Percentiles rank a stretch among this genome's conserved stretches.
Evolutionary conservation across 2,797 vertebrate species (phyloP).

Genomic region (Betta splendens): DNA sequence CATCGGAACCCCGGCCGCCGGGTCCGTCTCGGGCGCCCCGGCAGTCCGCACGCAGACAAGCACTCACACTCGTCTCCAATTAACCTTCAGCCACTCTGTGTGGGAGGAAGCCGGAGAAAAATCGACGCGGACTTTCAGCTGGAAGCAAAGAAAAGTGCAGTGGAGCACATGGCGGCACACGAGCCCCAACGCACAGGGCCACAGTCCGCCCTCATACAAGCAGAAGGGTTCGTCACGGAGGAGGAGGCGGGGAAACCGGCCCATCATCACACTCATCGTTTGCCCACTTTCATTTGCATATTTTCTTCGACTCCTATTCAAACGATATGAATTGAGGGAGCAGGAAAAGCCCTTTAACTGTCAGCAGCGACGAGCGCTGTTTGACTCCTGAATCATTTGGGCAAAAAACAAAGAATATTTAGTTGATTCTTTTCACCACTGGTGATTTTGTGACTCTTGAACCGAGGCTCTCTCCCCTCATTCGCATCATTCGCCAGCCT

Average conservation of each 20-base stretch:
- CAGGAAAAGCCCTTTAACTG: slow-evolving; percentile 18
- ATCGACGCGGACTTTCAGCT: too few relatives aligned
- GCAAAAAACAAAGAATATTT: slow-evolving; percentile 49
- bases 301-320: slow-evolving; percentile 36
- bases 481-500: slow-evolving; percentile 10
- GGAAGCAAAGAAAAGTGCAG: too few relatives aligned
- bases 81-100: too few relatives aligned
- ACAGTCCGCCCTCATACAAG: too few relatives aligned
- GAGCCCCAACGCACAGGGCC: too few relatives aligned
- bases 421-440: slow-evolving; percentile 32
- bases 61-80: too few relatives aligned
- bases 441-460: slow-evolving; percentile 51
- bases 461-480: slow-evolving; percentile 20
- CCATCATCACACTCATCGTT: slow-evolving; percentile 5
- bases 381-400: slow-evolving; percentile 43
- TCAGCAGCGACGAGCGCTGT: slow-evolving; percentile 28
- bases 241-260: slow-evolving; percentile 1
- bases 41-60: too few relatives aligned
- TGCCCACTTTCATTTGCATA: slow-evolving; percentile 37
- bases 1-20: too few relatives aligned
- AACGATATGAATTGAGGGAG: slow-evolving; percentile 32
- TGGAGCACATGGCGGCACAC: too few relatives aligned
- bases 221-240: slow-evolving; percentile 6
- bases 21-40: too few relatives aligned
- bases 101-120: too few relatives aligned